Conservation (phyloP, 1,140 invertebrate genomes). For the Phenacoccus solenopsis region DNA sequence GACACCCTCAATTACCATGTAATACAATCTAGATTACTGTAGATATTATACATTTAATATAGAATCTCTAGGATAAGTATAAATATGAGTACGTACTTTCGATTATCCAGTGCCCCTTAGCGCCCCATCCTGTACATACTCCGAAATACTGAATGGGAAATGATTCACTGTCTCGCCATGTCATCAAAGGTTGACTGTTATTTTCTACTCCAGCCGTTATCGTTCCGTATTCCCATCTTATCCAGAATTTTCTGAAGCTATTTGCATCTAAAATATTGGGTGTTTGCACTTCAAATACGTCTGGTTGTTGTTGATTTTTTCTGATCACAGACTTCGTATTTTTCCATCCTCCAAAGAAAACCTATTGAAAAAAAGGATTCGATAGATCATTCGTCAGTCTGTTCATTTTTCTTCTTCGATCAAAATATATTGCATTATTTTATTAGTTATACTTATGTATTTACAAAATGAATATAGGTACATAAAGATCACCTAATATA, state of each 20-base stretch:
- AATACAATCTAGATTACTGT: too few relatives aligned
- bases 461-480: neutral
- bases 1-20: too few relatives aligned
- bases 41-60: too few relatives aligned
- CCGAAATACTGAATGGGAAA: slow-evolving; percentile 58
- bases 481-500: neutral
- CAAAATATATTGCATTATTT: neutral
- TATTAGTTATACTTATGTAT: too few relatives aligned
- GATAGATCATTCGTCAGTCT: neutral
- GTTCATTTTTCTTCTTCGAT: neutral
- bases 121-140: slow-evolving; percentile 73
- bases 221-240: slow-evolving; percentile 55
- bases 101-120: slow-evolving; percentile 65
- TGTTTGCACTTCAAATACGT: slow-evolving; percentile 56
- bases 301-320: slow-evolving; percentile 61
- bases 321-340: slow-evolving; percentile 72
- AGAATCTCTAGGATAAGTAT: too few relatives aligned
- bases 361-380: slow-evolving; percentile 33
- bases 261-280: slow-evolving; percentile 50
- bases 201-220: slow-evolving; percentile 54
- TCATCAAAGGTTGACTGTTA: slow-evolving; percentile 53
- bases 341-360: slow-evolving; percentile 72
- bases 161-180: slow-evolving; percentile 52
- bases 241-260: slow-evolving; percentile 69
- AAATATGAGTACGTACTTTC: slow-evolving; percentile 47